phyloP scores from a whole-genome alignment of 2,797 vertebrate genomes.

The Iguana delicatissima region DNA sequence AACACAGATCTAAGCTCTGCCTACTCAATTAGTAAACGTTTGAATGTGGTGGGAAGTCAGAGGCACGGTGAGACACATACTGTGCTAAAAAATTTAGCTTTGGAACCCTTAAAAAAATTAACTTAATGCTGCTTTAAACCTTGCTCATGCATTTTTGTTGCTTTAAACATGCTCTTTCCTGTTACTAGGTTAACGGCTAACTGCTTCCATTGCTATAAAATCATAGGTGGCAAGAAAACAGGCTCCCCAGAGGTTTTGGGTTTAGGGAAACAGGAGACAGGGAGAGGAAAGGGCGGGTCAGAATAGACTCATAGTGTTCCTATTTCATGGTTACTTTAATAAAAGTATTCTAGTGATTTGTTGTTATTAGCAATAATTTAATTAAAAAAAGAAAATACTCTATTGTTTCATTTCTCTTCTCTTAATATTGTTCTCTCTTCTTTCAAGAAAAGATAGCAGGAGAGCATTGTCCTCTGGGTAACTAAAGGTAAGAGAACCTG shows the following conservation, averaged over 20 bases:
- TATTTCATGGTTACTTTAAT: slow-evolving; percentile 82
- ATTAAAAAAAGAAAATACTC: slow-evolving; percentile 88
- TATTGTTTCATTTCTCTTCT: slow-evolving; percentile 84
- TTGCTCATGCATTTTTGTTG: slow-evolving; percentile 80
- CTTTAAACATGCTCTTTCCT: slow-evolving; percentile 82
- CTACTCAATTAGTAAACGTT: slow-evolving; percentile 73
- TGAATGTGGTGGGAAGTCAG: slow-evolving; percentile 72
- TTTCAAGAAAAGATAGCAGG: slow-evolving; percentile 82
- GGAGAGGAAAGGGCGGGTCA: slow-evolving; percentile 70
- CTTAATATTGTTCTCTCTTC: slow-evolving; percentile 83
- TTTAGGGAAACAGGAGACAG: slow-evolving; percentile 40
- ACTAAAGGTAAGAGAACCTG: slow-evolving; percentile 78
- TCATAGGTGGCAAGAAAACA: slow-evolving; percentile 69
- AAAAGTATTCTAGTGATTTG: slow-evolving; percentile 84
- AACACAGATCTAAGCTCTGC: slow-evolving; percentile 80
- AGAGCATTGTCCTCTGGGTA: slow-evolving; percentile 81
- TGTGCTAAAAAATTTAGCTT: slow-evolving; percentile 73
- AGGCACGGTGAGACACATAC: slow-evolving; percentile 70
- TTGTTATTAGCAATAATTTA: slow-evolving; percentile 87
- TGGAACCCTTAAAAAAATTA: slow-evolving; percentile 69
- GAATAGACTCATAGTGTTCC: slow-evolving; percentile 84
- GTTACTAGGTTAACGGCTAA: slow-evolving; percentile 79
- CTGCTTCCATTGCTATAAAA: slow-evolving; percentile 80
- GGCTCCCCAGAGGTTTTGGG: slow-evolving; percentile 73
- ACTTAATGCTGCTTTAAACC: slow-evolving; percentile 77